A percentile compares a stretch with the other conserved stretches of the same genome.
These are phyloP conservation scores for Pseudopodoces humilis DNA, from an alignment of 2,113 vertebrate genomes.

Conservation along the genomic window DNA sequence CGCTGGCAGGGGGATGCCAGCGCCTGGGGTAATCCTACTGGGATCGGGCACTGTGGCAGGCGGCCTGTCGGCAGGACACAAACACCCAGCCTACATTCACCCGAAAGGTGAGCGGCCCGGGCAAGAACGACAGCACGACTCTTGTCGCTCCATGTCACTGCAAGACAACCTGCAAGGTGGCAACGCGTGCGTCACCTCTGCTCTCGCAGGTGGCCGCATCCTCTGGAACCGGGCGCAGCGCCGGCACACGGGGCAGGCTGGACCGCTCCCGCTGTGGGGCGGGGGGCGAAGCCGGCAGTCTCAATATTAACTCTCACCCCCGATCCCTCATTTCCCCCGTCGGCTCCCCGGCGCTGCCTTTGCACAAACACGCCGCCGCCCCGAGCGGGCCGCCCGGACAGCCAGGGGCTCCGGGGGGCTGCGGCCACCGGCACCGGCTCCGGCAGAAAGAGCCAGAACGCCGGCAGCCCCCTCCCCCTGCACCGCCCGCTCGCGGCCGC, in stretches of 20 bases:
- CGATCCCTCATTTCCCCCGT: not conserved
- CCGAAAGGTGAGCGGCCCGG: not conserved
- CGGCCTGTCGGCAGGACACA: rapidly evolving
- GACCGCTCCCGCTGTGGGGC: not conserved
- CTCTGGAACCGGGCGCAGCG: not conserved
- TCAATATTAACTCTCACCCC: not conserved
- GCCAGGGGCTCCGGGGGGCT: not conserved
- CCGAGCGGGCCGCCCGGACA: not conserved
- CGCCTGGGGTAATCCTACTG: not conserved
- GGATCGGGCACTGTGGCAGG: not conserved
- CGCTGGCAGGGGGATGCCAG: not conserved
- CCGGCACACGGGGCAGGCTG: not conserved
- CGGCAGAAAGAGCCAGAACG: constrained; percentile 10
- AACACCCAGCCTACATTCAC: not conserved
- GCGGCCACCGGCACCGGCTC: not conserved
- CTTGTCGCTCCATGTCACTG: not conserved
- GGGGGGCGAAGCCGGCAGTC: not conserved
- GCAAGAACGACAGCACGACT: not conserved
- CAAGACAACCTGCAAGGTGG: not conserved
- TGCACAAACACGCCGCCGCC: not conserved
- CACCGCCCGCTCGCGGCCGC: constrained; percentile 29
- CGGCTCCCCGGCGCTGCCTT: not conserved
- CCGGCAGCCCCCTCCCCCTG: not conserved
- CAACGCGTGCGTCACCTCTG: not conserved
- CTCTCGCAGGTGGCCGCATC: not conserved